These are phyloP conservation scores for Acrobasis repandana DNA, from an alignment of 2,888 invertebrate genomes.

Conservation along the genomic window DNA sequence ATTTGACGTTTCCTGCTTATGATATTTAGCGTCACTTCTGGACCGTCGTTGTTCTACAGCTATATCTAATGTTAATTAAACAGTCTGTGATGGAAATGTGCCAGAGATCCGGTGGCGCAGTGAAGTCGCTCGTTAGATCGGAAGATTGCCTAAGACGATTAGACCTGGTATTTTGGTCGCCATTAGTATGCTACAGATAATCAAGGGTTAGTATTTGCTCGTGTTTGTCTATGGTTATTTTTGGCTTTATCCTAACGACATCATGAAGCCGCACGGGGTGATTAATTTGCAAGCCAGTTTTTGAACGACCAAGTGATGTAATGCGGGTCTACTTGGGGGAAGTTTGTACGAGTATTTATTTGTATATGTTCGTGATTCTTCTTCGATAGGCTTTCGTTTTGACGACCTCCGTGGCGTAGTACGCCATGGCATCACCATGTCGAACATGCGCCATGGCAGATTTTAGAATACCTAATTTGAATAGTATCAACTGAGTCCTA, in stretches of 20 bases:
- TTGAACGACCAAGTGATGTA: too few relatives aligned
- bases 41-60: not conserved
- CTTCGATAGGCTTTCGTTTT: too few relatives aligned
- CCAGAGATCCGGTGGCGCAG: conserved; percentile 49
- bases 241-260: conserved; percentile 14
- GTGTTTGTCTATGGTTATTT: conserved; percentile 10
- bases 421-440: too few relatives aligned
- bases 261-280: not conserved
- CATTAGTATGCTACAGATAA: conserved; percentile 16
- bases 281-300: too few relatives aligned
- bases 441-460: too few relatives aligned
- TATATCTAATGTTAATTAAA: conserved; percentile 47
- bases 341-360: too few relatives aligned
- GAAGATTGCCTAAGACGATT: conserved; percentile 30
- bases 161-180: conserved; percentile 20
- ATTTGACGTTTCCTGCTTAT: too few relatives aligned
- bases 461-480: too few relatives aligned
- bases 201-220: not conserved
- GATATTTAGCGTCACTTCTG: not conserved
- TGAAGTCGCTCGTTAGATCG: conserved; percentile 43
- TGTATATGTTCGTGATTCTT: too few relatives aligned
- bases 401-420: too few relatives aligned
- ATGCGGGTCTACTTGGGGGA: too few relatives aligned
- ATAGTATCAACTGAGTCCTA: too few relatives aligned
- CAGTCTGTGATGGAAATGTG: conserved; percentile 49